These are phyloP conservation scores for Leistus spinibarbis DNA, from an alignment of 2,888 invertebrate genomes.

Conservation along the genomic window DNA sequence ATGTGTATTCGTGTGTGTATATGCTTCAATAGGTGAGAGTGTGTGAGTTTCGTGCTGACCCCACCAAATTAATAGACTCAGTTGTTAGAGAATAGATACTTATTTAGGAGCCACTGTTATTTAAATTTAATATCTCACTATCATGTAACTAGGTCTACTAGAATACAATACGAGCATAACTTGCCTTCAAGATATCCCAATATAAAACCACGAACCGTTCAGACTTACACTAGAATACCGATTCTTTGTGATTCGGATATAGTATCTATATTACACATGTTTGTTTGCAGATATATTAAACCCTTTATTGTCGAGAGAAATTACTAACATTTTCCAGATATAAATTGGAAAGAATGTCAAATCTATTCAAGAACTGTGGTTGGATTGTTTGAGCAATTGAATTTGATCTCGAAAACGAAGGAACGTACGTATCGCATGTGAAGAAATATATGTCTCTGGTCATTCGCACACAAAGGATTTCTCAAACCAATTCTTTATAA, in stretches of 20 bases:
- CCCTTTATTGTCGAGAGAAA: no score
- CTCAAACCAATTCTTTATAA: no score
- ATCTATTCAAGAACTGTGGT: no score
- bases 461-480: background rate
- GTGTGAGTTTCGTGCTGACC: slow-evolving; percentile 5
- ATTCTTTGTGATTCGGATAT: background rate
- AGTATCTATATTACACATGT: background rate
- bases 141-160: background rate
- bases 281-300: no score
- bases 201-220: background rate
- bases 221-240: background rate
- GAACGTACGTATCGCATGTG: background rate
- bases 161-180: background rate
- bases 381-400: no score
- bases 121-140: slow-evolving; percentile 23
- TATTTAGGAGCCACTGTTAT: slow-evolving; percentile 21
- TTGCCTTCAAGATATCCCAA: background rate
- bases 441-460: background rate
- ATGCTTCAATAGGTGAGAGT: background rate
- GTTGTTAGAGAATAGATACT: slow-evolving; percentile 27
- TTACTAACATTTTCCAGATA: no score
- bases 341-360: no score
- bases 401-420: background rate
- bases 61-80: slow-evolving; percentile 19
- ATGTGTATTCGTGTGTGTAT: background rate